phyloP scores from a whole-genome alignment of 2,113 vertebrate species.

The Pelecanoides urinatrix region DNA sequence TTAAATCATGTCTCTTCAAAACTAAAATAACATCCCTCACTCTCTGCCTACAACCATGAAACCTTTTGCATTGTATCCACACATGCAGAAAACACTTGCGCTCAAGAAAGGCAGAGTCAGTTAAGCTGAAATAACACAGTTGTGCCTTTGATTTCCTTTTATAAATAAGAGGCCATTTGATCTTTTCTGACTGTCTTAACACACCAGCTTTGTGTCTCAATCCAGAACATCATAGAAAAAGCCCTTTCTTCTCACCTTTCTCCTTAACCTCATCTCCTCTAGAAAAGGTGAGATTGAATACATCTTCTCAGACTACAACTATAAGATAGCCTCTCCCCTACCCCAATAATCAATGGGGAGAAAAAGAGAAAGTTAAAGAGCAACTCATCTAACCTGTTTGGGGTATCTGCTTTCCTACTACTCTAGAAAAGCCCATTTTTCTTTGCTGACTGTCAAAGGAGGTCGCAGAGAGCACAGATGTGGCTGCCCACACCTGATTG shows the following conservation, averaged over 20 bases:
- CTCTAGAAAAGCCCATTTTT: neutral
- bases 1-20: neutral
- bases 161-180: neutral
- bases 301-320: neutral
- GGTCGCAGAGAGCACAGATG: neutral
- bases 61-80: neutral
- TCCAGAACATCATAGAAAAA: neutral
- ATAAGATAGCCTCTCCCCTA: neutral
- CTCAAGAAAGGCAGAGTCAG: neutral
- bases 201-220: neutral
- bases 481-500: neutral
- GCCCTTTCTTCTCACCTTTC: neutral
- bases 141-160: neutral
- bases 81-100: neutral
- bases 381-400: neutral
- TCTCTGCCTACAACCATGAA: neutral
- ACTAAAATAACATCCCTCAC: neutral
- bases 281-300: neutral
- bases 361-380: neutral
- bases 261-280: neutral
- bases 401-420: neutral
- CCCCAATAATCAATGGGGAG: neutral
- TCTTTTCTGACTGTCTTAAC: neutral
- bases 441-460: neutral
- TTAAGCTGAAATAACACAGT: neutral